Base-by-base conservation (phyloP, 2,113 vertebrate species). In the Ia io region DNA sequence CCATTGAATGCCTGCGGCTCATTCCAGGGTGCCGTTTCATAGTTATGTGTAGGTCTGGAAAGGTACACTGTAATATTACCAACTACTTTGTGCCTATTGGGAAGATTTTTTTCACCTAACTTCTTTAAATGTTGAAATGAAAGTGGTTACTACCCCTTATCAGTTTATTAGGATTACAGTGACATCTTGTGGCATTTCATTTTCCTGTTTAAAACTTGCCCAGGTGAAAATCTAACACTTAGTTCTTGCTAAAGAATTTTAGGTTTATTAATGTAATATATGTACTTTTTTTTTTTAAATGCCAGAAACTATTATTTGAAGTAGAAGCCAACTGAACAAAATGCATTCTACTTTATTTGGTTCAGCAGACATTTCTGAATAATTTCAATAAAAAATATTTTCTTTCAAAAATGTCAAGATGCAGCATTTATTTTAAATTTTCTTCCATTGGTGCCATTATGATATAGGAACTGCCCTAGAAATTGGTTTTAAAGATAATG, bases 141-240 rank as follows among this genome's bases (percentile, higher is more conserved):
- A 96, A 96, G 47, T 17, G 61, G 53, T 40, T 82, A 79, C 17
- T 89, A 61, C 77, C 59, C 59, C 88, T 94, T 94, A 95, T 70
- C 69, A 91, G 71, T 96, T 98, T 97, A 97, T 98, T 97, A 92
- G 96, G 96, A 93, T 93, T 73, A 98, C 53, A 98, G 97, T 98
- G 98, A 98, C 98, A 98, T 98, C 98, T 98, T 97, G 98, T 98
- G 98, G 98, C 87, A 70, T 90, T 17, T 69, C 47, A 95, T 97
- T 97, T 97, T 88, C 93, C 32, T 17, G 80, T 94, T 94, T 91
- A 91, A 96, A 93, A 90, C n/a, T 82, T 88, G 13, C 9, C 40
- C 63, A 77, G 74, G 37, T 96, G 89, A 77, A 96, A 56, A 71
- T 23, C 11, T 65, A 74, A 90, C 9, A 76, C 32, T 59, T 6